Conservation (phyloP, 2,888 invertebrate species). For the Chironomus riparius region DNA sequence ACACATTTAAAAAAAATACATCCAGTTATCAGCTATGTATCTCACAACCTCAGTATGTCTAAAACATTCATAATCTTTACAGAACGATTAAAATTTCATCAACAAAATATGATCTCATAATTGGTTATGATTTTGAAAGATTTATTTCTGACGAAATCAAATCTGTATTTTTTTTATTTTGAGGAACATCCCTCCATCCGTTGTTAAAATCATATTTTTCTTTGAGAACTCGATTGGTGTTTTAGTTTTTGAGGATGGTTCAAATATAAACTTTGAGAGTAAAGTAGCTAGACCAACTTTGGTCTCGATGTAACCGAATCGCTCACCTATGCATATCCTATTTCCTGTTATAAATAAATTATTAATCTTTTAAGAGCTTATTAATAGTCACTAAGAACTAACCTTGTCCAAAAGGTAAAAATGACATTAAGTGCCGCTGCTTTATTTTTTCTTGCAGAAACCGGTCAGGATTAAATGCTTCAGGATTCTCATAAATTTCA, state of each 20-base stretch:
- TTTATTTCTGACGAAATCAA: no score
- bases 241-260: slow-evolving; percentile 8
- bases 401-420: slow-evolving; percentile 14
- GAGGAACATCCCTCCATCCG: slow-evolving; percentile 7
- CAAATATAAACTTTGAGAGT: slow-evolving; percentile 11
- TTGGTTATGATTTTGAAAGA: no score
- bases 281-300: slow-evolving; percentile 20
- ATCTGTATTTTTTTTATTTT: background rate
- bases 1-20: no score
- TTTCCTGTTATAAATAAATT: background rate
- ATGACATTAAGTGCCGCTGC: slow-evolving; percentile 12
- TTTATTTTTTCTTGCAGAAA: background rate
- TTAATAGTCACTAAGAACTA: no score
- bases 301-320: slow-evolving; percentile 13
- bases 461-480: slow-evolving; percentile 8
- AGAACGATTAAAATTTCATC: no score
- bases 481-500: slow-evolving; percentile 1
- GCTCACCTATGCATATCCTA: slow-evolving; percentile 4
- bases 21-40: background rate
- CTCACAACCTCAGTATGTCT: no score
- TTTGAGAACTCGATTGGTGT: background rate
- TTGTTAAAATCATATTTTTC: slow-evolving; percentile 8
- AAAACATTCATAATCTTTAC: no score
- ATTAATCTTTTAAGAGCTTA: no score
- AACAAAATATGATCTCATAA: no score